phyloP scores from a whole-genome alignment of 2,888 invertebrate genomes.

The Drosophila colorata region DNA sequence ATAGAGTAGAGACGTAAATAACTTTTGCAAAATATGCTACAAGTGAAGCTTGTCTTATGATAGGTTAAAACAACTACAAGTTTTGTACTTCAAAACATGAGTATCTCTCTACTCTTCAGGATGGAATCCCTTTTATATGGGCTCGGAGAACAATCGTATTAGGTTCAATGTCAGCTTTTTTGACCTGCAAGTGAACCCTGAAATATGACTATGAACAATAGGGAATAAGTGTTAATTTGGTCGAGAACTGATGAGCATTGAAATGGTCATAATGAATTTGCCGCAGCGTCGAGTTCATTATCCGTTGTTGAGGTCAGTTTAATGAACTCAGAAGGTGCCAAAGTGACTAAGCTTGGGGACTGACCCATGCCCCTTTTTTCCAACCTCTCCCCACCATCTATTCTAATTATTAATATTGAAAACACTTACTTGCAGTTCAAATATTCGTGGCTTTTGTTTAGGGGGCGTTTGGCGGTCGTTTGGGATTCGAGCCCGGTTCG shows the following conservation, averaged over 20 bases:
- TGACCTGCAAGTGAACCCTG: conserved; percentile 18
- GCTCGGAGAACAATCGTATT: too few species aligned
- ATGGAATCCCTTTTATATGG: too few species aligned
- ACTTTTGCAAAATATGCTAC: too few species aligned
- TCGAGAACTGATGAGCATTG: conserved; percentile 62
- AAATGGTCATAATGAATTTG: conserved; percentile 58
- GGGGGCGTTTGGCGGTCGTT: conserved; percentile 50
- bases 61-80: too few species aligned
- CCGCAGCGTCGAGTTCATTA: conserved; percentile 61
- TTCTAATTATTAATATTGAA: conserved; percentile 75
- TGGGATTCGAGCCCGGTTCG: conserved; percentile 22
- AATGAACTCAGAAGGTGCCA: conserved; percentile 74
- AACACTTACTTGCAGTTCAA: conserved; percentile 52
- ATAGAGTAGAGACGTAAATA: too few species aligned
- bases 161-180: neutral
- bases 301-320: conserved; percentile 61
- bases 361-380: neutral
- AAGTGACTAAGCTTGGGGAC: conserved; percentile 43
- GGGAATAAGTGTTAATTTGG: conserved; percentile 42
- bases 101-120: neutral
- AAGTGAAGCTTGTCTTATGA: too few species aligned
- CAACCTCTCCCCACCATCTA: neutral
- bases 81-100: neutral
- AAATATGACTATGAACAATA: conserved; percentile 39
- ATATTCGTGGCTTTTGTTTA: conserved; percentile 25